Conservation (phyloP, 2,797 vertebrate species). For the Rousettus madagascariensis region DNA sequence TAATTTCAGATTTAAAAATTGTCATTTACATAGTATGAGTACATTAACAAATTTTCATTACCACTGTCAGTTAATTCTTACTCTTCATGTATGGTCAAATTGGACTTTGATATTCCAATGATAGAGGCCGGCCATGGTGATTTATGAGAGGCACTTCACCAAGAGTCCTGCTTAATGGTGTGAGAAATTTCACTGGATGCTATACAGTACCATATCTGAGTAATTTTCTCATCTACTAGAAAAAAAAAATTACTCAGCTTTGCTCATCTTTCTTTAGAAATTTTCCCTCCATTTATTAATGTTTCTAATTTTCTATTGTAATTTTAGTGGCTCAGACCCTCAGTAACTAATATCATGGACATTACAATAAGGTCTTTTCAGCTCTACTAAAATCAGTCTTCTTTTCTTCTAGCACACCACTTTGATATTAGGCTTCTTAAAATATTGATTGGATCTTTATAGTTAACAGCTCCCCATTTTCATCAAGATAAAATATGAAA, state of each 20-base stretch:
- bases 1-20: constrained; percentile 1
- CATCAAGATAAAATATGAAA: not conserved
- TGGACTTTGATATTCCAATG: not conserved
- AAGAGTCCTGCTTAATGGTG: not conserved
- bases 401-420: not conserved
- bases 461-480: not conserved
- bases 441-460: not conserved
- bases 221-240: not conserved
- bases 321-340: not conserved
- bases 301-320: not conserved
- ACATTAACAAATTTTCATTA: not conserved
- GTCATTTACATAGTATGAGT: not conserved
- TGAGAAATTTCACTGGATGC: not conserved
- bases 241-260: not conserved
- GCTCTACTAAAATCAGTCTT: not conserved
- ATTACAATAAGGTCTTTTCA: not conserved
- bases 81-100: not conserved
- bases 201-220: too few relatives aligned
- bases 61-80: not conserved
- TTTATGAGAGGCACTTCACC: not conserved
- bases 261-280: not conserved
- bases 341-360: not conserved
- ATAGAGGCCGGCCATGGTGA: not conserved
- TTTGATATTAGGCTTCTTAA: not conserved
- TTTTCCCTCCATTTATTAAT: not conserved